Base-by-base conservation (phyloP, 2,888 invertebrate species). In the Carpatolechia fugitivella region DNA sequence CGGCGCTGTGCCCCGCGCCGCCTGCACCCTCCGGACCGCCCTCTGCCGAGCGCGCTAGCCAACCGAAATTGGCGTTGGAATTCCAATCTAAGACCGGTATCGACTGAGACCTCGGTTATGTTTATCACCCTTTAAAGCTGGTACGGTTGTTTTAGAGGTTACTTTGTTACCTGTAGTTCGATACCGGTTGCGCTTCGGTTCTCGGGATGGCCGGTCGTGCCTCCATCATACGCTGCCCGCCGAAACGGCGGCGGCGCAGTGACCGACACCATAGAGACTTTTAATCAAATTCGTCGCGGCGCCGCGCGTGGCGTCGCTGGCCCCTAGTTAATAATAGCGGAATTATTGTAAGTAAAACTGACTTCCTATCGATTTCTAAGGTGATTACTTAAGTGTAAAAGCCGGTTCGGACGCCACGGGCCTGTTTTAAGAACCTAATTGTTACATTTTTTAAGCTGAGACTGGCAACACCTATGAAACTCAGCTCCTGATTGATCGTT, bases 281-380 rank as follows among this genome's bases (percentile, higher is more conserved):
- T 74, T 79, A 58, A 82, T 82, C 70, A 80, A 82, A 83, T 79
- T 78, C 65, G 73, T 70, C 70, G 69, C 75, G 74, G 70, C 65
- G 60, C 63, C 68, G 77, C 72, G 70, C 64, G 74, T 67, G 70
- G 69, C 65, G 64, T 64, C 72, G 76, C 71, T 72, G 65, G 66
- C 61, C 70, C 72, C 75, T 87, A 86, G 83, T 77, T 85, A 74
- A 72, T 80, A 79, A 85, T 88, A 88, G 85, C 76, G 70, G 72
- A 83, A 82, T 85, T 85, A 86, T 76, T 76, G 64, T 89, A 86
- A 85, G 86, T 82, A 80, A 85, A 84, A 85, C 80, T 85, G 87
- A 88, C 87, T 87, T 87, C 89, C 88, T 86, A 83, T 85, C 82
- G 85, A 82, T 83, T 82, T 80, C 80, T 85, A 85, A 82, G 85